Percentiles rank a stretch among this genome's conserved stretches.
phyloP scores from a whole-genome alignment of 2,888 invertebrate genomes.

The Sepioteuthis lessoniana region DNA sequence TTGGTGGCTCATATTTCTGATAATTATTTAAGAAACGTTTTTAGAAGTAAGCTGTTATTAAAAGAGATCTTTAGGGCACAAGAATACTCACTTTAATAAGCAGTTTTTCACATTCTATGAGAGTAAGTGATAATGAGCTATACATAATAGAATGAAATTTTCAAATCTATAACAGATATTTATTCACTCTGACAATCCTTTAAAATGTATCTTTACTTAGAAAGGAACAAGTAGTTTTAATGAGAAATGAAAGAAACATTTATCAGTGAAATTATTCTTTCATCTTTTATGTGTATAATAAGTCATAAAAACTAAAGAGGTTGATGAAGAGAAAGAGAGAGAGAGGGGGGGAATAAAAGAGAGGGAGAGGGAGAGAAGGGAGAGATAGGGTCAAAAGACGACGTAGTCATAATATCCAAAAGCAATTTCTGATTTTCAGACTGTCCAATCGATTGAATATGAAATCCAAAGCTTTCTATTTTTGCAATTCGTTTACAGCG shows the following conservation, averaged over 20 bases:
- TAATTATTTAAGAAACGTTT: too few relatives aligned
- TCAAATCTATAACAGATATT: background rate
- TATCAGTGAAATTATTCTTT: background rate
- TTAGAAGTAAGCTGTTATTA: too few relatives aligned
- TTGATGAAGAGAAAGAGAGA: background rate
- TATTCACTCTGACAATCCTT: background rate
- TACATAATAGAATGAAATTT: too few relatives aligned
- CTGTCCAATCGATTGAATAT: conserved; percentile 5
- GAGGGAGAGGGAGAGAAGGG: too few relatives aligned
- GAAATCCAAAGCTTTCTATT: background rate
- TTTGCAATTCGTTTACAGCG: background rate
- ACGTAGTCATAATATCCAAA: background rate
- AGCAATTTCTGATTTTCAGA: conserved; percentile 33
- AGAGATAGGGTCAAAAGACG: background rate
- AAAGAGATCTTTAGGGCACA: too few relatives aligned
- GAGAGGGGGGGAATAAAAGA: too few relatives aligned
- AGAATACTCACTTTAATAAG: too few relatives aligned
- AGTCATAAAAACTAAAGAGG: background rate
- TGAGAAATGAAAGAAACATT: background rate
- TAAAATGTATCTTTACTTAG: background rate
- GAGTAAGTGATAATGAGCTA: too few relatives aligned
- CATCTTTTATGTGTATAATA: background rate
- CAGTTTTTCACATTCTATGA: too few relatives aligned
- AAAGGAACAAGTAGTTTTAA: background rate
- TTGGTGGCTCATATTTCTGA: too few relatives aligned